Evolutionary conservation across 2,113 vertebrate genomes (phyloP), one percentile per base, ranked within the genome.

Genomic region (Dolichotis patagonum): DNA sequence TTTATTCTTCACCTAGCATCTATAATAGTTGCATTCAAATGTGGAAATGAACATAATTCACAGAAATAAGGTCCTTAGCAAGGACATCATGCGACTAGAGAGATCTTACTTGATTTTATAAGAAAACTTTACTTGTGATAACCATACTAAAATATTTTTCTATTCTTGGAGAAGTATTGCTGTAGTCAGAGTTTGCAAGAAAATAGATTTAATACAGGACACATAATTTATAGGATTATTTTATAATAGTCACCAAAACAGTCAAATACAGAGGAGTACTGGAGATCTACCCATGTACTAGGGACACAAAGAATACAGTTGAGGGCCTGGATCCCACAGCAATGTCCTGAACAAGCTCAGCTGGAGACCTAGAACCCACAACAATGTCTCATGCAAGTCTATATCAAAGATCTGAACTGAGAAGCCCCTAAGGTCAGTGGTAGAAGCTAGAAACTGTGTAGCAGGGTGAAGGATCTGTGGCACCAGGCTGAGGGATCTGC

Each of bases 11-110:
- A 49, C 24, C 58, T 63, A 56, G 7, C 7, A 43, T 43, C 41
- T 77, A 8, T 8, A 85, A 30, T 26, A n/a, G 28, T 52, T 89
- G 1, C 84, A 41, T 35, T 94, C 28, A 69, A 92, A 80, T 10
- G 43, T 22, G 28, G 62, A 92, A 95, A 77, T 30, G 11, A 95
- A 30, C 77, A 81, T 32, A 83, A 60, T 85, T 88, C 30, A 60
- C 80, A 52, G 77, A 91, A 85, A 38, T 43, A 54, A 20, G 7
- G 54, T 54, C 46, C 46, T 24, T 46, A 77, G 54, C n/a, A 80
- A 83, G 30, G 83, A 35, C 38, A 52, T 69, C 41, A 26, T 46
- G 0, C 87, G 14, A 32, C 8, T 65, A 90, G n/a, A 91, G 41
- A 87, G 22, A 84, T 62, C n/a, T 63, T 52, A 85, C n/a, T 91